These are phyloP conservation scores for Chironomus tepperi DNA, from an alignment of 1,140 invertebrate genomes.

Conservation along the genomic window DNA sequence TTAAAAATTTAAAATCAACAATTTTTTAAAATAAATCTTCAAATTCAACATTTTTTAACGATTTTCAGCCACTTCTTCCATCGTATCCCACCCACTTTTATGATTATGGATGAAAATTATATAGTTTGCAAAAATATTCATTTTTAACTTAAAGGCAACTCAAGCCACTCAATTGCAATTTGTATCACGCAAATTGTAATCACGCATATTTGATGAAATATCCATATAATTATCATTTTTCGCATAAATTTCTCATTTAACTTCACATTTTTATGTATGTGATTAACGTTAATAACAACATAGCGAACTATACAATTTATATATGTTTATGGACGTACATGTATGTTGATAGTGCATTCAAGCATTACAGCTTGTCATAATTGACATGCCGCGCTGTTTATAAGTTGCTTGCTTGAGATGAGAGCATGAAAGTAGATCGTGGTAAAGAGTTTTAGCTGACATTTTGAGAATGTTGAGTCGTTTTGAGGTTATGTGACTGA, in stretches of 20 bases:
- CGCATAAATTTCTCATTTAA: neutral
- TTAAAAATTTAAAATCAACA: too few species aligned
- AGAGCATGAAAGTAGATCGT: too few species aligned
- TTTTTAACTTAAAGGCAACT: neutral
- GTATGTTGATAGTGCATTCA: too few species aligned
- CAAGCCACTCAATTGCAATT: neutral
- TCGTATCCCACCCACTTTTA: too few species aligned
- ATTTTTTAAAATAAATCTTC: too few species aligned
- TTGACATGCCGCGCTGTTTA: too few species aligned
- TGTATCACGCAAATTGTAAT: neutral
- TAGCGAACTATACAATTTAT: neutral
- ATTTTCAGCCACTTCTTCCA: neutral
- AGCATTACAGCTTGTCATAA: too few species aligned
- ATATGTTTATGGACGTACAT: too few species aligned
- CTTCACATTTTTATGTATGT: neutral
- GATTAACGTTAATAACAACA: constrained; percentile 14
- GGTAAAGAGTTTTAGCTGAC: too few species aligned
- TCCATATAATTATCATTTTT: constrained; percentile 10
- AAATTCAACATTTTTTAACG: neutral
- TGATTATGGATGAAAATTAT: neutral
- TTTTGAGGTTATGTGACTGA: too few species aligned
- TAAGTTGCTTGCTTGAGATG: too few species aligned
- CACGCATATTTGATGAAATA: constrained; percentile 8
- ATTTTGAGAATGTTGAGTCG: too few species aligned
- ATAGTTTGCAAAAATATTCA: neutral